These are phyloP conservation scores for Colinus virginianus DNA, from an alignment of 2,113 vertebrate genomes.

Conservation along the genomic window DNA sequence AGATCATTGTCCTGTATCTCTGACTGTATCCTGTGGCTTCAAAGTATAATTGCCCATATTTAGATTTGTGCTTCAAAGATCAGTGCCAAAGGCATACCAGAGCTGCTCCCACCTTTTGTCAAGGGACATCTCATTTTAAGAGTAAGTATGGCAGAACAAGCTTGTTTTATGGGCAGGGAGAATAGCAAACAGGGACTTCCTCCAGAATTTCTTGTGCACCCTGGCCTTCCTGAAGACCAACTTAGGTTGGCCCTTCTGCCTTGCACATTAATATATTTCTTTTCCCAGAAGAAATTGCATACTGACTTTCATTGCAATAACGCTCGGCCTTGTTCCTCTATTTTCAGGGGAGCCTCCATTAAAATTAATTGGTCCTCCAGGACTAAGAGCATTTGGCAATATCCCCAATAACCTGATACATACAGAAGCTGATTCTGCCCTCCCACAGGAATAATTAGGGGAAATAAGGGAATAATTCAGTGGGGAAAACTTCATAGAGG, in stretches of 20 bases:
- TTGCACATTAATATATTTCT: background rate
- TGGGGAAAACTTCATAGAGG: background rate
- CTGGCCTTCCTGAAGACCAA: background rate
- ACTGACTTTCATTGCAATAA: constrained; percentile 13
- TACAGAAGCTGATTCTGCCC: background rate
- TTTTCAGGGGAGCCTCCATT: constrained; percentile 15
- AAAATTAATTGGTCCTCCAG: constrained; percentile 51
- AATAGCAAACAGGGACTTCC: background rate
- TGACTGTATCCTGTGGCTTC: background rate
- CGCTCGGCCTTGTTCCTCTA: constrained; percentile 1
- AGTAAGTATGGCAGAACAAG: background rate
- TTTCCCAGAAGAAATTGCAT: background rate
- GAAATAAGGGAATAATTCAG: constrained; percentile 7
- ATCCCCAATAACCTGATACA: constrained; percentile 22
- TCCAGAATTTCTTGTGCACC: background rate
- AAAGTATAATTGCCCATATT: background rate
- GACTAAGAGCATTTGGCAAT: background rate
- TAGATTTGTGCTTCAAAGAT: background rate
- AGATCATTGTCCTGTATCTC: rapidly evolving
- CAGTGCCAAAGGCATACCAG: background rate
- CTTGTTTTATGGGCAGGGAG: background rate
- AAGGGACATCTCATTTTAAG: background rate
- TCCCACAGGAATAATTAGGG: constrained; percentile 41
- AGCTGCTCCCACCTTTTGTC: background rate
- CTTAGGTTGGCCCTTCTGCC: background rate